These are phyloP conservation scores for Polydrusus cervinus DNA, from an alignment of 2,888 invertebrate species.

Conservation along the genomic window DNA sequence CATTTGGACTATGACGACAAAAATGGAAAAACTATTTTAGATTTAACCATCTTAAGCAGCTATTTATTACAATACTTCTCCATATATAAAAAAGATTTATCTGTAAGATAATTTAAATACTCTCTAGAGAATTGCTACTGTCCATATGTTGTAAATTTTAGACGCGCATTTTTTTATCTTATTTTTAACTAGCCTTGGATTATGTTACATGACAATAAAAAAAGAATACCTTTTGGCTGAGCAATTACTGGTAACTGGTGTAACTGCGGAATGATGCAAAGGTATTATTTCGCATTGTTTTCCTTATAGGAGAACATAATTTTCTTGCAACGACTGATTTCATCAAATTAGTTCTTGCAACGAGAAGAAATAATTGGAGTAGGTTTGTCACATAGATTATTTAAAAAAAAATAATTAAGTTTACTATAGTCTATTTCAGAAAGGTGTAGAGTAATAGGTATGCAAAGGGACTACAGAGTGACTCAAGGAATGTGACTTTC, in stretches of 20 bases:
- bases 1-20: too few species aligned
- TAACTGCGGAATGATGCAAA: slow-evolving; percentile 21
- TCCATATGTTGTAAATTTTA: not conserved
- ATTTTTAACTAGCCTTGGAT: slow-evolving; percentile 17
- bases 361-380: not conserved
- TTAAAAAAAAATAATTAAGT: too few species aligned
- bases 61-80: not conserved
- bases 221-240: slow-evolving; percentile 3
- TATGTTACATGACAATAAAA: slow-evolving; percentile 20
- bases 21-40: too few species aligned
- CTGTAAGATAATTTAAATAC: slow-evolving; percentile 4
- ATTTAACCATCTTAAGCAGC: too few species aligned
- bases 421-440: too few species aligned
- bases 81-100: not conserved
- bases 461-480: too few species aligned
- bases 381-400: too few species aligned
- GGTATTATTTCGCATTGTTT: slow-evolving; percentile 19
- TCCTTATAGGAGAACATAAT: slow-evolving; percentile 16
- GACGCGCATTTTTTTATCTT: not conserved
- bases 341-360: slow-evolving; percentile 5
- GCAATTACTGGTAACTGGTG: slow-evolving; percentile 18
- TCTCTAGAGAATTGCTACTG: not conserved
- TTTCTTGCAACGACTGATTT: slow-evolving; percentile 17
- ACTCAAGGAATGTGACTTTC: too few species aligned
- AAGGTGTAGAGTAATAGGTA: too few species aligned